Percentiles rank a stretch among this genome's conserved stretches.
Evolutionary conservation across 2,888 invertebrate species (phyloP).

Genomic region (Thymelicus lineola): DNA sequence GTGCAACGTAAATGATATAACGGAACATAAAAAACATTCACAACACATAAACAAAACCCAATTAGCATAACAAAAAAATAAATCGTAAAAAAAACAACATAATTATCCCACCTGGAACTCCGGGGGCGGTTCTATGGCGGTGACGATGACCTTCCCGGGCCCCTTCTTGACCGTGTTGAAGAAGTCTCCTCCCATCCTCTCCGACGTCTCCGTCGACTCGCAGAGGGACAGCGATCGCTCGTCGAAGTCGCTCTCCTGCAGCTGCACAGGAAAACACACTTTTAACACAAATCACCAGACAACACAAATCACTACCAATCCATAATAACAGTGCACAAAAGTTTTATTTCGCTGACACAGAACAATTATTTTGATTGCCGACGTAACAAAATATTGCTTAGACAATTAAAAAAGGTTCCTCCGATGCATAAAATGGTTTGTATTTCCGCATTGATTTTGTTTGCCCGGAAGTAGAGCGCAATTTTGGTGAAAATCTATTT

Average conservation of each 20-base stretch:
- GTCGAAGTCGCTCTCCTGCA: slow-evolving; percentile 93
- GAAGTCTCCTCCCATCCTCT: slow-evolving; percentile 91
- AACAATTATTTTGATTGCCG: not conserved
- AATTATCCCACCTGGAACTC: slow-evolving; percentile 89
- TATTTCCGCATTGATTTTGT: not conserved
- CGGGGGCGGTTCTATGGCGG: slow-evolving; percentile 92
- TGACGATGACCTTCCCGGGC: slow-evolving; percentile 86
- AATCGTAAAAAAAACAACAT: too few relatives aligned
- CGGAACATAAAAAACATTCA: too few relatives aligned
- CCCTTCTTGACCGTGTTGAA: slow-evolving; percentile 94
- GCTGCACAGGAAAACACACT: slow-evolving; percentile 67
- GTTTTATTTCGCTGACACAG: not conserved
- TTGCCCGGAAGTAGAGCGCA: not conserved
- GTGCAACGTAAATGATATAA: too few relatives aligned
- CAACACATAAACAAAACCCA: too few relatives aligned
- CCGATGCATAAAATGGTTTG: not conserved
- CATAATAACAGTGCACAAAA: not conserved
- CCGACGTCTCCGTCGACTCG: slow-evolving; percentile 91
- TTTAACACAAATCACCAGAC: not conserved
- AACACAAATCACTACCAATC: not conserved
- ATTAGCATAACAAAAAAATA: too few relatives aligned
- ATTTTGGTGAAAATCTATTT: not conserved
- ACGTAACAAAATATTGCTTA: not conserved
- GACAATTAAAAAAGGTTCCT: not conserved
- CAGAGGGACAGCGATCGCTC: slow-evolving; percentile 91